These are phyloP conservation scores for Ennomos quercinarius DNA, from an alignment of 2,888 invertebrate genomes.

Conservation along the genomic window DNA sequence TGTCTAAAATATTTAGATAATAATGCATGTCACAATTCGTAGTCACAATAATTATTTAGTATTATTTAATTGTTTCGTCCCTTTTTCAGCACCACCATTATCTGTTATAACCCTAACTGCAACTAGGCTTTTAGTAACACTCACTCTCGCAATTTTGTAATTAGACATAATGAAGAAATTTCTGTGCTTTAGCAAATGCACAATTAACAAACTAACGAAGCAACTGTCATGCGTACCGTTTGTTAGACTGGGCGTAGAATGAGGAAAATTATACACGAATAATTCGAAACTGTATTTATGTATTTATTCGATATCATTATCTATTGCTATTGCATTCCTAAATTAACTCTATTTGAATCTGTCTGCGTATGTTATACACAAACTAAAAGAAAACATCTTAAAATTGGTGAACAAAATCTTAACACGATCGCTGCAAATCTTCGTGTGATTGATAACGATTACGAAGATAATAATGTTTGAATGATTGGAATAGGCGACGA, in stretches of 20 bases:
- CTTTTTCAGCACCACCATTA: slow-evolving; percentile 42
- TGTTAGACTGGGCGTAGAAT: slow-evolving; percentile 62
- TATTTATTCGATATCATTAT: slow-evolving; percentile 62
- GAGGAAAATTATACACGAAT: slow-evolving; percentile 57
- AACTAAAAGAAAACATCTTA: slow-evolving; percentile 83
- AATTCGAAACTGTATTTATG: slow-evolving; percentile 60
- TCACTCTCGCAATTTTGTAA: slow-evolving; percentile 58
- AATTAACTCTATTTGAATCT: slow-evolving; percentile 72
- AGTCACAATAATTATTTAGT: slow-evolving; percentile 30
- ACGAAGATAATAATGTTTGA: slow-evolving; percentile 56
- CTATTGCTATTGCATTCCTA: slow-evolving; percentile 69
- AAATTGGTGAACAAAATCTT: slow-evolving; percentile 56
- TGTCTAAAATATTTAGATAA: slow-evolving; percentile 33
- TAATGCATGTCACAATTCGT: slow-evolving; percentile 35
- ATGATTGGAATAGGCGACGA: slow-evolving; percentile 92
- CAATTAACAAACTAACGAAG: slow-evolving; percentile 69
- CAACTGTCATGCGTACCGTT: slow-evolving; percentile 84
- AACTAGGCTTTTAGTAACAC: slow-evolving; percentile 64
- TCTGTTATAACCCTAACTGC: slow-evolving; percentile 50
- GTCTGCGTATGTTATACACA: slow-evolving; percentile 61
- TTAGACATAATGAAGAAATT: slow-evolving; percentile 61
- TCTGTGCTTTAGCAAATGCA: slow-evolving; percentile 77
- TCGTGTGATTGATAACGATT: slow-evolving; percentile 51
- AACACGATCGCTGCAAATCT: slow-evolving; percentile 63
- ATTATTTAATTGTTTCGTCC: slow-evolving; percentile 3